Evolutionary conservation across 2,113 vertebrate genomes (phyloP), one percentile per base, ranked within the genome.

Genomic region (Phylloscopus trochilus): DNA sequence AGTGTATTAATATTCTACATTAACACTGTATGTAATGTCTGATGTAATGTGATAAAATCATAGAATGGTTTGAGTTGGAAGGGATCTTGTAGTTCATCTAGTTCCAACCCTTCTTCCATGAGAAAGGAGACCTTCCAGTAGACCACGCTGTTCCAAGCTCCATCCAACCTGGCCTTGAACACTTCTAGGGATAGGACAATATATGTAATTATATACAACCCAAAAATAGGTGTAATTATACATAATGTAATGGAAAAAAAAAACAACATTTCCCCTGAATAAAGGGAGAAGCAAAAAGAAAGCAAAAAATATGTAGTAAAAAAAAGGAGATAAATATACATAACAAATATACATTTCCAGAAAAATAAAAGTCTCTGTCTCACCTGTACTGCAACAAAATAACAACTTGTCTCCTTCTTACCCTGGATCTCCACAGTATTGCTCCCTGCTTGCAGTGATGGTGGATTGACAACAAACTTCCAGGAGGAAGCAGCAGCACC

Each of bases 241-340:
- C 22, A 26, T 47, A 39, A n/a, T 6, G 1, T 17, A 62, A 5
- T 31, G 2, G 16, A 41, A 64, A 64, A 41, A 69, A n/a, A n/a
- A n/a, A n/a, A n/a, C n/a, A n/a, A 0, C 5, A 27, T 77, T 86
- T 92, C 6, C 1, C 14, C 3, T 55, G 13, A 51, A 27, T n/a
- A 67, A 44, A 53, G 24, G 18, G 2, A 60, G 3, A 39, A 79
- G 2, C 3, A 23, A 12, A 52, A 51, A 14, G 1, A 33, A 28
- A 60, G 5, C 2, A 27, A 27, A 43, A 62, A 7, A 26, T 5
- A 51, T 7, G 7, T 3, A 20, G 1, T 18, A 4, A 9, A 27
- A 23, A 13, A 13, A 66, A 33, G 4, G 1, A 18, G 27, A 51
- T 3, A 79, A 37, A 41, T 31, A 55, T 19, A n/a, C 7, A 16